These are phyloP conservation scores for Acanthosepion pharaonis DNA, from an alignment of 2,888 invertebrate species.

Conservation along the genomic window DNA sequence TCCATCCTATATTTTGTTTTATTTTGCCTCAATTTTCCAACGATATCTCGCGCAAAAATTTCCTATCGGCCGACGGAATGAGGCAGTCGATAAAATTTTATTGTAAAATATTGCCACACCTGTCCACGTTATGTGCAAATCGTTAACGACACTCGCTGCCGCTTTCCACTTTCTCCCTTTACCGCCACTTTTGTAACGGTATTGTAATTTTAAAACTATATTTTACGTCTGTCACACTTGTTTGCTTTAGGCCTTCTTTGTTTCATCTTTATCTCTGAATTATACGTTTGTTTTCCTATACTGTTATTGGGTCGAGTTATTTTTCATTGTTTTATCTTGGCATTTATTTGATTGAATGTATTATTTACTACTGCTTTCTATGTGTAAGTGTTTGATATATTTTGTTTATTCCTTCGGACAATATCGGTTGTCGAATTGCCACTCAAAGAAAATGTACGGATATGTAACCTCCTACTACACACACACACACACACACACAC, in stretches of 20 bases:
- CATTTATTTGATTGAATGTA: background rate
- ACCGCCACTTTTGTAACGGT: no score
- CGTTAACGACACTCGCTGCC: background rate
- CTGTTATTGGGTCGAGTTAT: background rate
- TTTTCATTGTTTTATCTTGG: background rate
- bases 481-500: no score
- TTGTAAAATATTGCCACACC: conserved; percentile 9
- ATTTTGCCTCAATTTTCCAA: background rate
- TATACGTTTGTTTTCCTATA: background rate
- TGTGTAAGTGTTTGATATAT: no score
- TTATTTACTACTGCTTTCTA: background rate
- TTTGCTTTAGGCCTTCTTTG: background rate
- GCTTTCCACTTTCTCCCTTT: background rate
- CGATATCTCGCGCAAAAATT: background rate
- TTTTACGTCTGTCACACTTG: conserved; percentile 33
- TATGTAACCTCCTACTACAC: background rate
- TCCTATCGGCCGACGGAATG: background rate
- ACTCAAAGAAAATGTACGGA: background rate
- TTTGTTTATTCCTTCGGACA: background rate
- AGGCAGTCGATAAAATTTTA: conserved; percentile 33
- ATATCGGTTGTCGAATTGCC: background rate
- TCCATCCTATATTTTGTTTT: no score
- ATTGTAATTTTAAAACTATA: conserved; percentile 23
- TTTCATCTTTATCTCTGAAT: background rate
- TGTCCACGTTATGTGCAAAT: background rate